Base-by-base conservation (phyloP, 2,888 invertebrate species). In the Cheilosia soror region DNA sequence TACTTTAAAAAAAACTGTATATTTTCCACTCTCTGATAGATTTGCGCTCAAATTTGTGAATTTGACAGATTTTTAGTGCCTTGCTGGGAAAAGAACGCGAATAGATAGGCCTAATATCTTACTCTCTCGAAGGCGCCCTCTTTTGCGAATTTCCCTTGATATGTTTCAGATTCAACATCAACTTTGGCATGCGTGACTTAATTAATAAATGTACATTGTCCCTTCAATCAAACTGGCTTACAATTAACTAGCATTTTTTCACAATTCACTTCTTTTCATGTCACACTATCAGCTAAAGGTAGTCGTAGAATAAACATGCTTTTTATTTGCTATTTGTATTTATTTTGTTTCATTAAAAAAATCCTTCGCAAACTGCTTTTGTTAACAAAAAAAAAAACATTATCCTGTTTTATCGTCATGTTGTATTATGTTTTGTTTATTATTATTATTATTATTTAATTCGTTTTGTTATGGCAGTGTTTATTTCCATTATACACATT, bases 401-500 rank as follows among this genome's bases (percentile, higher is more conserved):
- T 20, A 20, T 6, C 1, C 25, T 44, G 51, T 33, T 53, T 47
- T 57, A 51, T 40, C 47, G 5, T 0, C 27, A 55, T 42, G 63
- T 47, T 47, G 44, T 31, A 37, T 37, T 11, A 31, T 13, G 13
- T 51, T 27, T 40, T 57, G 27, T 33, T 25, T n/a, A 73, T 55
- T 29, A 13, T 65, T 76, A 57, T 42, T 68, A 40, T 55, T 44
- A 37, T 57, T 37, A 49, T 29, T 63, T 51, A 20, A 58, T 68
- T 77, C 33, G 65, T 75, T 80, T 72, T 55, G 71, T 81, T 76
- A 37, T 40, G 78, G 77, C 65, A 85, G 85, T 85, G 81, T 85
- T 86, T 72, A 81, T 85, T 86, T 86, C 73, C 86, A 86, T 86
- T 86, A 37, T 62, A 78, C 82, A 82, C 73, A 72, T 86, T 78